These are phyloP conservation scores for Rhabdornis inornatus DNA, from an alignment of 2,113 vertebrate genomes.

Conservation along the genomic window DNA sequence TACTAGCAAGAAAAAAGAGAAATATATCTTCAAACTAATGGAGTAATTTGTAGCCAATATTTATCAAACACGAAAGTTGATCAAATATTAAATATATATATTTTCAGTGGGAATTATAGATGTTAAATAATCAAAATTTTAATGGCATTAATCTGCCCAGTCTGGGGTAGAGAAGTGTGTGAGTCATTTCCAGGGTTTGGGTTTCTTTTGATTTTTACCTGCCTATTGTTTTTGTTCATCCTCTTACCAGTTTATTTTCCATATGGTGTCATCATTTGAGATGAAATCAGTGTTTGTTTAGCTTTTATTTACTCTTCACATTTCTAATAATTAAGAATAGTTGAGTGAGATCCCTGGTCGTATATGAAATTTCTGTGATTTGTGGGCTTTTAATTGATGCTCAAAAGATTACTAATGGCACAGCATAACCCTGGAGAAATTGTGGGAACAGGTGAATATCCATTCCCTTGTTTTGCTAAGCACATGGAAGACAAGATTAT, in stretches of 20 bases:
- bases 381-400: not conserved
- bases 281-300: not conserved
- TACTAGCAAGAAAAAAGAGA: not conserved
- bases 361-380: not conserved
- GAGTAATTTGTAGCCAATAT: not conserved
- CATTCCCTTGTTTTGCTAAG: not conserved
- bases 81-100: not conserved
- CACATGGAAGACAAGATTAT: not conserved
- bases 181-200: not conserved
- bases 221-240: not conserved
- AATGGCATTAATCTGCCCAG: not conserved
- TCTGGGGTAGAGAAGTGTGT: rapidly evolving
- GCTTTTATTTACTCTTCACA: not conserved
- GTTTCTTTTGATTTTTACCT: not conserved
- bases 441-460: not conserved
- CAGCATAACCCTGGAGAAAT: not conserved
- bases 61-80: not conserved
- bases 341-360: not conserved
- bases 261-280: not conserved
- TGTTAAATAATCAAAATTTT: not conserved
- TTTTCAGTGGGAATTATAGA: not conserved
- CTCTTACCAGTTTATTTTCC: not conserved
- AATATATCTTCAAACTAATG: not conserved
- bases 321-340: not conserved
- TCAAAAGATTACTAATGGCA: not conserved